Conservation (phyloP, 1,140 invertebrate species). For the Apis dorsata region DNA sequence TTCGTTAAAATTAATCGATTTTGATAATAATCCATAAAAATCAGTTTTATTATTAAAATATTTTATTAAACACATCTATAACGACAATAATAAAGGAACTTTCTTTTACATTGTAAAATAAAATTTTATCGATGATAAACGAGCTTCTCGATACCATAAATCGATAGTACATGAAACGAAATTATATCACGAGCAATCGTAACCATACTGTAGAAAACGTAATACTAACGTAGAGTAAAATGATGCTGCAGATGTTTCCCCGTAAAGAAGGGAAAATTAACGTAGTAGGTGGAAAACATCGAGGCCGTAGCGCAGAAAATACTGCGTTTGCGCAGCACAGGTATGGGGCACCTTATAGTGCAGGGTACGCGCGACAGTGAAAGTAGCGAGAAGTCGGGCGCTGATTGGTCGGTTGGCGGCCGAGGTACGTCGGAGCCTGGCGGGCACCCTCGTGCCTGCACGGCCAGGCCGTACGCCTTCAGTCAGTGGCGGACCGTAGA, state of each 20-base stretch:
- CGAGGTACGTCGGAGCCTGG: conserved; percentile 43
- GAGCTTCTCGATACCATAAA: too few relatives aligned
- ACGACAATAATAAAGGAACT: too few relatives aligned
- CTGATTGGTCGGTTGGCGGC: conserved; percentile 30
- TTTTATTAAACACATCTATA: too few relatives aligned
- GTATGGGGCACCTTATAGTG: conserved; percentile 49
- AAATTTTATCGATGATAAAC: too few relatives aligned
- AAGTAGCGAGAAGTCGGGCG: conserved; percentile 60
- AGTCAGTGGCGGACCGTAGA: conserved; percentile 70
- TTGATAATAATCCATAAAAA: too few relatives aligned
- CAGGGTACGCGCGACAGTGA: conserved; percentile 72
- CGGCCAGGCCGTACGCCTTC: conserved; percentile 46
- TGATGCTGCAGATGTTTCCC: background rate
- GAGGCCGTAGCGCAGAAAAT: background rate
- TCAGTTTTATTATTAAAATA: too few relatives aligned
- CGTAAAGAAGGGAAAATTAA: background rate
- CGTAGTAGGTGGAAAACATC: conserved; percentile 17
- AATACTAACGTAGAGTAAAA: background rate
- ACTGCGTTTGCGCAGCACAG: conserved; percentile 30
- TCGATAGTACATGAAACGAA: too few relatives aligned
- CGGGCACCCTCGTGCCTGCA: conserved; percentile 51
- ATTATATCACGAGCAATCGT: too few relatives aligned
- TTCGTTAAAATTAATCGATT: too few relatives aligned
- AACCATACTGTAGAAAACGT: too few relatives aligned
- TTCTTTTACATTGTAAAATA: too few relatives aligned